phyloP scores from a whole-genome alignment of 2,888 invertebrate species.

The Alloplasta piceator region DNA sequence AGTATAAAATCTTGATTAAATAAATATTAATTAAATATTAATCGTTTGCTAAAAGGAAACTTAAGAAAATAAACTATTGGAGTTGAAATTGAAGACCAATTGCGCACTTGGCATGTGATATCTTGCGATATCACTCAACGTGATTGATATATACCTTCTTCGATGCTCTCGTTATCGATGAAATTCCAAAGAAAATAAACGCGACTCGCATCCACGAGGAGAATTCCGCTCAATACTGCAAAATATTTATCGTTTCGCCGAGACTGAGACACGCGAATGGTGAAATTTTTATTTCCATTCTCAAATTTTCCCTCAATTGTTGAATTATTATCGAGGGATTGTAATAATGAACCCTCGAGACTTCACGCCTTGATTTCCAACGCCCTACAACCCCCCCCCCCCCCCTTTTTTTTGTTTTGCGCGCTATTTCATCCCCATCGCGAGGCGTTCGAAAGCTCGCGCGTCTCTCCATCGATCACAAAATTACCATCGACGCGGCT shows the following conservation, averaged over 20 bases:
- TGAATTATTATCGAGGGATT: neutral
- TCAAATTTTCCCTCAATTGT: neutral
- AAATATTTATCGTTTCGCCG: no score
- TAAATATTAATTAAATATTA: no score
- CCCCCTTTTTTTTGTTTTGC: neutral
- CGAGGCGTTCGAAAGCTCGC: neutral
- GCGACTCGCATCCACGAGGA: no score
- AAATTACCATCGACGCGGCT: conserved; percentile 7
- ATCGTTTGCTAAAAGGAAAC: no score
- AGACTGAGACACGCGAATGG: neutral
- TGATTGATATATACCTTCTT: conserved; percentile 15
- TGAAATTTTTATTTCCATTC: neutral
- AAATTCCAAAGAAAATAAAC: neutral
- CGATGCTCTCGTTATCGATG: neutral
- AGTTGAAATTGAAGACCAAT: conserved; percentile 15
- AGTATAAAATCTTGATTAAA: no score
- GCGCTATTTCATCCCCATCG: conserved; percentile 8
- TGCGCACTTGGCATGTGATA: conserved; percentile 23
- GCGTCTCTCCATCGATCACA: conserved; percentile 20
- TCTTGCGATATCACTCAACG: conserved; percentile 14
- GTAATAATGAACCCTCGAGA: neutral
- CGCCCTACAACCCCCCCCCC: no score
- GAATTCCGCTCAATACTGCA: no score
- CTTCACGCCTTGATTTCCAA: neutral
- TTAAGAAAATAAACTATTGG: no score